Evolutionary conservation across 2,888 invertebrate genomes (phyloP), one percentile per base, ranked within the genome.

Genomic region (Megaustenia siamemsis): DNA sequence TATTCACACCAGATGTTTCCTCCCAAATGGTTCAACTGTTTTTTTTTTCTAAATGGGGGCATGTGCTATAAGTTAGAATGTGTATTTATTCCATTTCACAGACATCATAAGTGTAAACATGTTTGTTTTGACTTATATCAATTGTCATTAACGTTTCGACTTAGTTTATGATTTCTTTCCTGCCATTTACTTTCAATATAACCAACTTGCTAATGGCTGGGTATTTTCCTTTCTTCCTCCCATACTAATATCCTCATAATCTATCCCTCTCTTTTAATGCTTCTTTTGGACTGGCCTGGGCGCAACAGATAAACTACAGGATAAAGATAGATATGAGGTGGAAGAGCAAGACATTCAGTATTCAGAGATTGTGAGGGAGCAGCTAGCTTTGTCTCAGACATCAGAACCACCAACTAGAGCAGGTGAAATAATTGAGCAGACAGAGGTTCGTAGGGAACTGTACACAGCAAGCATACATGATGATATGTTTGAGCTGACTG

Each of bases 261-360:
- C 60, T 83, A 68, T 69, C 80, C 73, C 77, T 85, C 78, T 86
- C 73, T 85, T 87, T 87, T 88, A 87, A 87, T 87, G 88, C 88
- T 88, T 84, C 87, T 86, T 86, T 84, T 87, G 89, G 88, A 87
- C 86, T 86, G 87, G 88, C 86, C 86, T 84, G 86, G 84, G 84
- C 75, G 53, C 86, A 75, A 79, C 88, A 87, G 88, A 86, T 82
- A 77, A 28, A 78, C 83, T 60, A 38, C 85, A 85, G 81, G 78
- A 84, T 84, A 84, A 84, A 38, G 82, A 73, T 80, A 75, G 49
- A 68, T 38, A 43, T 73, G 71, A 79, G 53, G 56, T 60, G 32
- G 84, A 75, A 63, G 80, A 75, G 38, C 35, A 40, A 35, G 63
- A 73, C 56, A 68, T 75, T 60, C 63, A 77, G 63, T 32, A 82